These are phyloP conservation scores for Drosophila longiperda DNA, from an alignment of 2,888 invertebrate genomes.

Conservation along the genomic window DNA sequence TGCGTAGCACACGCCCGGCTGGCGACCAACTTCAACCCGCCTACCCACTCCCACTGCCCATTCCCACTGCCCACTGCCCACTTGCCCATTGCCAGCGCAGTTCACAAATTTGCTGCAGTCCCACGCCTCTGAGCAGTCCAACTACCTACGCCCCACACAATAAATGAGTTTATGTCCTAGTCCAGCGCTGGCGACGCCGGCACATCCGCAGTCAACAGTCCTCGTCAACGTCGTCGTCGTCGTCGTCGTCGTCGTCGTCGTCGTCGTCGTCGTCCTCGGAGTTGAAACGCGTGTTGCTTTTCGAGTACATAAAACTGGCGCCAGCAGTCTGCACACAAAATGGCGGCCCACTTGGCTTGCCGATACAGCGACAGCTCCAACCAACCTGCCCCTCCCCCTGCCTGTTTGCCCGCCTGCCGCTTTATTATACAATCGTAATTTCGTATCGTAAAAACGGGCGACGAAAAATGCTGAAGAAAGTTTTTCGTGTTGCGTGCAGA, in stretches of 20 bases:
- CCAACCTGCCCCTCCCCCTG: neutral
- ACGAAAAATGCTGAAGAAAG: constrained; percentile 72
- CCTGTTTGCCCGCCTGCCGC: constrained; percentile 37
- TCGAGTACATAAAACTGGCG: constrained; percentile 78
- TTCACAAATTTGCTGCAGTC: neutral
- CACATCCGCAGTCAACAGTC: constrained; percentile 51
- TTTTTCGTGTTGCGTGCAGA: constrained; percentile 77
- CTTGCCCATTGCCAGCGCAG: neutral
- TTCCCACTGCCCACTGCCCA: too few species aligned
- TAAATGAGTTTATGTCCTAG: constrained; percentile 78
- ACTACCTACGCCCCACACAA: constrained; percentile 67
- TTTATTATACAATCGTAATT: constrained; percentile 78
- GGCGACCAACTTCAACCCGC: constrained; percentile 56
- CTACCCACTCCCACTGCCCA: neutral
- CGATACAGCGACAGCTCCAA: constrained; percentile 16
- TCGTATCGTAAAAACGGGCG: constrained; percentile 76
- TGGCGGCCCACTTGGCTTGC: constrained; percentile 74
- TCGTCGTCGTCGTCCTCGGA: constrained; percentile 17
- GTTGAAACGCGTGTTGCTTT: constrained; percentile 71
- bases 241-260: constrained; percentile 44
- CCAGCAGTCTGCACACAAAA: constrained; percentile 77
- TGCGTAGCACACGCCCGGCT: constrained; percentile 76
- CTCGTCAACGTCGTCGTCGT: constrained; percentile 14
- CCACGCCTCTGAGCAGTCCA: constrained; percentile 1
- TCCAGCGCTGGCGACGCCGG: constrained; percentile 60